These are phyloP conservation scores for Labeo rohita DNA, from an alignment of 2,113 vertebrate species.

Conservation along the genomic window DNA sequence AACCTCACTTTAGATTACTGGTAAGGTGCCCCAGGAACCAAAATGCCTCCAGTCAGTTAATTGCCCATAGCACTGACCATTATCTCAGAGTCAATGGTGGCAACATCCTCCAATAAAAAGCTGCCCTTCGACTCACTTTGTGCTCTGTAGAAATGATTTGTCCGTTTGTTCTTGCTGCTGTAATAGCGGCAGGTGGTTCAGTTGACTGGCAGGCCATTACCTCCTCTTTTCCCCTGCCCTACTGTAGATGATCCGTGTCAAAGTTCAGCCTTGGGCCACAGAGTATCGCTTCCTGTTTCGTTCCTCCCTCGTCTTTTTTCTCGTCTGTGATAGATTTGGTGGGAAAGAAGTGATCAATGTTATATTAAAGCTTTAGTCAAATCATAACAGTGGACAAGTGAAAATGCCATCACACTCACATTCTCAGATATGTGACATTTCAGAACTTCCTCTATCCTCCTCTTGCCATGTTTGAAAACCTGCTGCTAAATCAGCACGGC, in stretches of 20 bases:
- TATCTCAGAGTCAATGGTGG: constrained; percentile 19
- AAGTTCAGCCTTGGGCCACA: constrained; percentile 2
- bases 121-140: constrained; percentile 1
- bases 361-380: neutral
- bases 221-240: neutral
- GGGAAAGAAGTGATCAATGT: neutral
- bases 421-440: constrained; percentile 34
- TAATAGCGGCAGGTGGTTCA: constrained; percentile 1
- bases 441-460: constrained; percentile 18
- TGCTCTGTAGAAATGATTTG: constrained; percentile 46
- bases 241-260: constrained; percentile 1
- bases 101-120: constrained; percentile 15
- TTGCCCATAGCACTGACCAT: constrained; percentile 27
- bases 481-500: constrained; percentile 12
- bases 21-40: neutral
- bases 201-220: constrained; percentile 29
- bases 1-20: constrained; percentile 26
- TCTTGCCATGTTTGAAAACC: constrained; percentile 40
- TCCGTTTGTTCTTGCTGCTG: constrained; percentile 30
- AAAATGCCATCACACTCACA: constrained; percentile 7
- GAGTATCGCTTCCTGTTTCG: neutral
- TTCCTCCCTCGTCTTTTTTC: neutral
- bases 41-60: constrained; percentile 25
- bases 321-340: neutral
- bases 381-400: neutral